Base-by-base conservation (phyloP, 2,113 vertebrate genomes). In the Gobiocypris rarus region DNA sequence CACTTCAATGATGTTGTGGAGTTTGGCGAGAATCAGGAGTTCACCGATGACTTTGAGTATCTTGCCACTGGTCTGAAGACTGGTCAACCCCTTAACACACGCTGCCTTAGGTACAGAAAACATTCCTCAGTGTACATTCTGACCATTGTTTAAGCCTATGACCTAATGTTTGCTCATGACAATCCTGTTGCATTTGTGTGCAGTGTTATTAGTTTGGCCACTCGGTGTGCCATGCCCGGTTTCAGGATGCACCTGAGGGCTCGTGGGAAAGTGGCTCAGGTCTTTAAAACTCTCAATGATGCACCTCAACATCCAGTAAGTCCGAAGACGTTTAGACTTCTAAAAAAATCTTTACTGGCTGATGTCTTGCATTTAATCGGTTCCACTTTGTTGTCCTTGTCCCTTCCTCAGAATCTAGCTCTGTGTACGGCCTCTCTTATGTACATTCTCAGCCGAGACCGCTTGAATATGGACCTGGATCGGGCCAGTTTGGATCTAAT, bases 1-100 rank as follows among this genome's bases (percentile, higher is more conserved):
- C 97, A 99, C 95, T 99, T 99, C 95, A 99, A 99, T 84, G 98
- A 99, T 82, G 98, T 99, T 90, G 97, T 99, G 92, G 98, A 99
- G 93, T 99, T 99, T 89, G 98, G 98, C 86, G 98, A 99, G 92
- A 99, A 99, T 94, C 98, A 99, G 93, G 98, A 99, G 92, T 99
- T 99, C 88, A 99, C 96, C 0, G 98, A 99, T 84, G 98, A 99
- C 94, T 98, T 99, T 90, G 98, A 99, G 90, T 99, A 99, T 91
- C 94, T 99, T 89, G 94, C 98, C 83, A 97, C 98, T 69, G 98
- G 98, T 90, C 94, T 99, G 93, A 99, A 99, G 95, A 96, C 94
- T 81, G 97, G 95, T 89, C 97, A 99, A 87, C 98, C 98, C 89
- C 96, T 99, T 90, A 99, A 99, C 96, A 99, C 97, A 38, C 97